These are phyloP conservation scores for Aplodontia rufa DNA, from an alignment of 2,113 vertebrate species.

Conservation along the genomic window DNA sequence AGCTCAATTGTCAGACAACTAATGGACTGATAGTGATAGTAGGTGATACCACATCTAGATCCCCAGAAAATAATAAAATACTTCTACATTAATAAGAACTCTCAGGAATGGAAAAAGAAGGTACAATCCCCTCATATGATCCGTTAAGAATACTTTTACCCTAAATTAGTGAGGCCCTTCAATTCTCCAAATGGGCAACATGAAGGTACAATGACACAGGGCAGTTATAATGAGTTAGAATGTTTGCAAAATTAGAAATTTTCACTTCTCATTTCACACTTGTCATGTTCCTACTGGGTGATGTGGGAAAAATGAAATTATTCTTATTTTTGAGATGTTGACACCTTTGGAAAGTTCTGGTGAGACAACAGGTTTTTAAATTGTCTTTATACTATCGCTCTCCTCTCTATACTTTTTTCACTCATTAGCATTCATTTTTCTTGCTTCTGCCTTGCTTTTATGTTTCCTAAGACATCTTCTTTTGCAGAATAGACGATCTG, in stretches of 20 bases:
- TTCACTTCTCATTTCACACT: background rate
- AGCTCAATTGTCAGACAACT: constrained; percentile 36
- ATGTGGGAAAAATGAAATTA: background rate
- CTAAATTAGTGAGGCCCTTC: background rate
- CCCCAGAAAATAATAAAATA: constrained; percentile 37
- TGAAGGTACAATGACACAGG: background rate
- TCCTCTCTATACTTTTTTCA: background rate
- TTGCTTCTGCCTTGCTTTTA: background rate
- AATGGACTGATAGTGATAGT: background rate
- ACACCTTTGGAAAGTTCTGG: background rate
- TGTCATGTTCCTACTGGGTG: background rate
- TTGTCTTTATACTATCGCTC: background rate
- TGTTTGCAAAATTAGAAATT: background rate
- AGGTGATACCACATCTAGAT: background rate
- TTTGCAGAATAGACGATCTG: background rate
- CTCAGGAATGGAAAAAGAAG: background rate
- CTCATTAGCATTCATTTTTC: background rate
- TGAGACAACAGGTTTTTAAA: background rate
- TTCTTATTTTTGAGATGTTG: background rate
- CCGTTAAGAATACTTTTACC: background rate
- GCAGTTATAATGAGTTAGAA: background rate
- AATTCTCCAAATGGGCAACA: background rate
- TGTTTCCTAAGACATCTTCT: background rate
- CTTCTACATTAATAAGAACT: background rate
- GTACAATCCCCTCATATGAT: background rate